These are phyloP conservation scores for Busseola fusca DNA, from an alignment of 2,888 invertebrate species.

Conservation along the genomic window DNA sequence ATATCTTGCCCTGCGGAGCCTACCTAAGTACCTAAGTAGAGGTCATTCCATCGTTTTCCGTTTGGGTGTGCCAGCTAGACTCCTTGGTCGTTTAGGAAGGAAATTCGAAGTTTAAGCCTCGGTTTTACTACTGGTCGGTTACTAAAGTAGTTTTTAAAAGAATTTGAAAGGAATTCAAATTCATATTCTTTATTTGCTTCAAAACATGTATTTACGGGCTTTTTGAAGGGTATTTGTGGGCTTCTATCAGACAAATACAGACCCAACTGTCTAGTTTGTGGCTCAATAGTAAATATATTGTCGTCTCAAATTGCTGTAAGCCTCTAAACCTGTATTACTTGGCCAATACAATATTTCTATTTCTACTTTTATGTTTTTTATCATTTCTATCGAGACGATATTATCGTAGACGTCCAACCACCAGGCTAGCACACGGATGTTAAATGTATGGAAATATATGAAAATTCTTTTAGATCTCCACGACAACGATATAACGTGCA, in stretches of 20 bases:
- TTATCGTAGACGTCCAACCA: neutral
- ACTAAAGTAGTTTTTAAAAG: neutral
- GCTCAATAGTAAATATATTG: too few relatives aligned
- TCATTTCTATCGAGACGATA: neutral
- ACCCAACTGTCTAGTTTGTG: neutral
- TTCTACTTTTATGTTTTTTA: too few relatives aligned
- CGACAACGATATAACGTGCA: neutral
- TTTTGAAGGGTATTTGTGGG: too few relatives aligned
- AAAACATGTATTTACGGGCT: too few relatives aligned
- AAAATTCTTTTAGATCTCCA: neutral
- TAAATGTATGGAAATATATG: neutral
- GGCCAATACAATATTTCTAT: too few relatives aligned
- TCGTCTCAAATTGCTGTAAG: too few relatives aligned
- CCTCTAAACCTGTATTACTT: too few relatives aligned
- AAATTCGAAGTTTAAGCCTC: neutral
- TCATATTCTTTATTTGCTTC: too few relatives aligned
- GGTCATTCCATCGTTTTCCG: slow-evolving; percentile 8
- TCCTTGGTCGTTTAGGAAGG: neutral
- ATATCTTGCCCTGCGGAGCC: neutral
- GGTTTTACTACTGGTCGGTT: neutral
- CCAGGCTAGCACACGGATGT: neutral
- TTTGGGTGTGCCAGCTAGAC: neutral
- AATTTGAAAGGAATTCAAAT: too few relatives aligned
- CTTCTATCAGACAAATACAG: too few relatives aligned
- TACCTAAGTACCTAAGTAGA: neutral